phyloP scores from a whole-genome alignment of 2,888 invertebrate species.

The Teleogryllus oceanicus region DNA sequence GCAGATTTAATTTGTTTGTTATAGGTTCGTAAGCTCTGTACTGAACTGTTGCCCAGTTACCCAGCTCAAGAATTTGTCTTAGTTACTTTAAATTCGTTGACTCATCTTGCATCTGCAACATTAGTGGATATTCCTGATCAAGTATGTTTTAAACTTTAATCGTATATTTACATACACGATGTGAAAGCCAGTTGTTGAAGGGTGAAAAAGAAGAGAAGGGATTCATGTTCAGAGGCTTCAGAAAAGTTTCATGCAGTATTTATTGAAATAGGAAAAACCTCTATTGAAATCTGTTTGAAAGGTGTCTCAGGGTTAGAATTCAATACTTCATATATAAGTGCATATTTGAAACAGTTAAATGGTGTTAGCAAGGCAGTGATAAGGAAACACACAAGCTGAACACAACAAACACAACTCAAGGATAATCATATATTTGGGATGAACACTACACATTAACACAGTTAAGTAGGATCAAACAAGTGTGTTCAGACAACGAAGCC shows the following conservation, averaged over 20 bases:
- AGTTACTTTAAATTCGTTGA: slow-evolving; percentile 80
- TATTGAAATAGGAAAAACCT: too few relatives aligned
- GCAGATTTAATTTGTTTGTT: slow-evolving; percentile 28
- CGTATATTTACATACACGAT: neutral
- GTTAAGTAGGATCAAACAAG: too few relatives aligned
- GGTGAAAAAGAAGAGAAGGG: neutral
- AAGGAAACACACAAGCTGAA: too few relatives aligned
- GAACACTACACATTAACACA: too few relatives aligned
- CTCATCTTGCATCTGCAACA: slow-evolving; percentile 82
- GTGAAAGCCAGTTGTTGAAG: neutral
- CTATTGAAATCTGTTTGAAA: too few relatives aligned
- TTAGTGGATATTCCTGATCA: slow-evolving; percentile 88
- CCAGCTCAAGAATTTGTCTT: slow-evolving; percentile 76
- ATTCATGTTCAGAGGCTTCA: neutral
- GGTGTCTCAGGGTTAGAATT: too few relatives aligned
- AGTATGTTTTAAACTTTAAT: slow-evolving; percentile 50
- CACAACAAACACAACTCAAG: too few relatives aligned
- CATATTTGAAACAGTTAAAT: too few relatives aligned
- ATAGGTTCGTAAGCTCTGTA: slow-evolving; percentile 69
- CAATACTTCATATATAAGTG: too few relatives aligned
- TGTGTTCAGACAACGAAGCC: too few relatives aligned
- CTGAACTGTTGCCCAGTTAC: slow-evolving; percentile 70
- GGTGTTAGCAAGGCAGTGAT: too few relatives aligned
- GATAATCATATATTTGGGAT: too few relatives aligned
- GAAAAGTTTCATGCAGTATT: neutral